Base-by-base conservation (phyloP, 1,140 invertebrate genomes). In the Rhizoglyphus robini region DNA sequence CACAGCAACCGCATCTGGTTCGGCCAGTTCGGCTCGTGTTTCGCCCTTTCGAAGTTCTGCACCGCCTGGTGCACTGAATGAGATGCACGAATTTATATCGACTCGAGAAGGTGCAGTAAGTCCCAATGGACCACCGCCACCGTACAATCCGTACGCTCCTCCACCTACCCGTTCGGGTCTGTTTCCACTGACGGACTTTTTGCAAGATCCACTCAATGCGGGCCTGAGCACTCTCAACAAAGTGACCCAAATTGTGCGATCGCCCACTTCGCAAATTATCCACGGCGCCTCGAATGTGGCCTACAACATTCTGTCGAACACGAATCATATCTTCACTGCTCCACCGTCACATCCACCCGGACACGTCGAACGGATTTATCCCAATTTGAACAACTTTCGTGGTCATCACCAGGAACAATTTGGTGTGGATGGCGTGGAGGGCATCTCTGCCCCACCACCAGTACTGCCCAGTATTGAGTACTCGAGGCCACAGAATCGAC, bases 381-480 rank as follows among this genome's bases (percentile, higher is more conserved):
- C 11, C 25, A 27, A 62, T 15, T 23, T 11, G 66, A 29, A 1
- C 30, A 66, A 8, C 29, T 1, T 1, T 25, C n/a, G n/a, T 34
- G 15, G 23, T 2, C 32, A 65, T 57, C 4, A 48, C 3, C 27
- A 25, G 13, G 3, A 15, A 25, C 15, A 57, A 25, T 18, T 23
- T 2, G 47, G 41, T 27, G 27, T 13, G 29, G 23, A 61, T n/a
- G 51, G 60, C 18, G 32, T n/a, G n/a, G n/a, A 36, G 0, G 46
- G 15, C 11, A 46, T 63, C 2, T 59, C 66, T 27, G 8, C 32
- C 20, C 68, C 68, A 4, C 59, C 61, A 32, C 68, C 68, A n/a
- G 49, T 67, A 3, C 38, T 69, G 29, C 68, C 68, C 31, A 36
- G 15, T 2, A 69, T 69, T 48, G 27, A 51, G 27, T 69, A 65